Evolutionary conservation across 2,113 vertebrate species (phyloP).

Genomic region (Onychorhynchus coronatus): DNA sequence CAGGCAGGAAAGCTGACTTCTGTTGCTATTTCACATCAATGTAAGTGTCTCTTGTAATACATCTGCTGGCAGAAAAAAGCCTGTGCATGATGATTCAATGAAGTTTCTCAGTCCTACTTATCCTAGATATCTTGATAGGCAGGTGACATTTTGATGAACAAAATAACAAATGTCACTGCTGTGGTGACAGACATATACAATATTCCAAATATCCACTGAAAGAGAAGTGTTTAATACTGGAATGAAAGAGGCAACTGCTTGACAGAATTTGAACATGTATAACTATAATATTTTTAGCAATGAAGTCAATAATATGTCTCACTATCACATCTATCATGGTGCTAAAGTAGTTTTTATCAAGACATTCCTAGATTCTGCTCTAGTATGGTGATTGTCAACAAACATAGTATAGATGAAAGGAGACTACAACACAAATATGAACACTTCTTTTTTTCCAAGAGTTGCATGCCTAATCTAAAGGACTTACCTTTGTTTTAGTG

Average conservation of each 20-base stretch:
- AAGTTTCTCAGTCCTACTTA: conserved; percentile 1
- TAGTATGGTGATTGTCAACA: not conserved
- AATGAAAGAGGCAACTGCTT: conserved; percentile 2
- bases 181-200: conserved; percentile 14
- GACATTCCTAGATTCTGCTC: not conserved
- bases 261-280: conserved; percentile 6
- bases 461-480: not conserved
- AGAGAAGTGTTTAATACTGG: not conserved
- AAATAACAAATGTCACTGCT: conserved; percentile 49
- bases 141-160: conserved; percentile 38
- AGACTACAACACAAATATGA: not conserved
- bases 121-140: conserved; percentile 22
- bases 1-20: not conserved
- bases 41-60: not conserved
- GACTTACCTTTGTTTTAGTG: not conserved
- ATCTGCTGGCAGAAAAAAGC: conserved; percentile 16
- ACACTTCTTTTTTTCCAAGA: not conserved
- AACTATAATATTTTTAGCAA: conserved; percentile 40
- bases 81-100: not conserved
- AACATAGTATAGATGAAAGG: not conserved
- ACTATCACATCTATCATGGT: not conserved
- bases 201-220: conserved; percentile 38
- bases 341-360: not conserved
- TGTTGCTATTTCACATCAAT: not conserved
- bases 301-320: conserved; percentile 19